Evolutionary conservation across 37 sponge, comb jelly and placozoan genomes (phyloP).

Genomic region (Hormiphora californensis): DNA sequence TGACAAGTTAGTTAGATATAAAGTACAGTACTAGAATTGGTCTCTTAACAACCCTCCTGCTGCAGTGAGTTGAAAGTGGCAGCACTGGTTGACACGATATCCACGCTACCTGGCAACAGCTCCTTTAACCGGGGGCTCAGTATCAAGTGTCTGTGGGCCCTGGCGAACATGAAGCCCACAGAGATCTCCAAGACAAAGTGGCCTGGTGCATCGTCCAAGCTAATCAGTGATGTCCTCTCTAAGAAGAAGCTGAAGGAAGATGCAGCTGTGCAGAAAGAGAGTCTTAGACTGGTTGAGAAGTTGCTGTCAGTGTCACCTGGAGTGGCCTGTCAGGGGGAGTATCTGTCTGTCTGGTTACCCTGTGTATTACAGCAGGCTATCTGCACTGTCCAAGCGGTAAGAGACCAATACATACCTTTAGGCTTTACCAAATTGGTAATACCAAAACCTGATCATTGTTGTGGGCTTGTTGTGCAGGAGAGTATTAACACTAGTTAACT

Average conservation of each 20-base stretch:
- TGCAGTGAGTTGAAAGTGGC: background rate
- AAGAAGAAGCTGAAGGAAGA: conserved; percentile 32
- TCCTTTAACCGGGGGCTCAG: background rate
- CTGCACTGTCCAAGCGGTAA: conserved; percentile 30
- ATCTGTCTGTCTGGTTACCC: background rate
- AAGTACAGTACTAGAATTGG: too few species aligned
- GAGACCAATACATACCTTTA: background rate
- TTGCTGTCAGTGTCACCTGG: background rate
- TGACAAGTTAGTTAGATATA: too few species aligned
- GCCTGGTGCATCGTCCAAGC: background rate
- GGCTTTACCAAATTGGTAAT: background rate
- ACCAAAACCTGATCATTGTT: background rate
- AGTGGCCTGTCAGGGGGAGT: background rate
- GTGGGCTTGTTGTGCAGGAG: too few species aligned
- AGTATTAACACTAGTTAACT: too few species aligned
- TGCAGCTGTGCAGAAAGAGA: conserved; percentile 43
- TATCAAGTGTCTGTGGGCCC: conserved; percentile 39
- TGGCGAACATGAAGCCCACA: background rate
- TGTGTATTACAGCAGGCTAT: background rate
- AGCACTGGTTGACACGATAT: background rate
- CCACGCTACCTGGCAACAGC: background rate
- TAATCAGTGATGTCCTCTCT: conserved; percentile 14
- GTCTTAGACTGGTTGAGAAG: conserved; percentile 22
- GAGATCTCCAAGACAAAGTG: background rate
- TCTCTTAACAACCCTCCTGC: background rate